Conservation (phyloP, 53 echinoderm and acorn worm genomes). For the Henricia sp. region DNA sequence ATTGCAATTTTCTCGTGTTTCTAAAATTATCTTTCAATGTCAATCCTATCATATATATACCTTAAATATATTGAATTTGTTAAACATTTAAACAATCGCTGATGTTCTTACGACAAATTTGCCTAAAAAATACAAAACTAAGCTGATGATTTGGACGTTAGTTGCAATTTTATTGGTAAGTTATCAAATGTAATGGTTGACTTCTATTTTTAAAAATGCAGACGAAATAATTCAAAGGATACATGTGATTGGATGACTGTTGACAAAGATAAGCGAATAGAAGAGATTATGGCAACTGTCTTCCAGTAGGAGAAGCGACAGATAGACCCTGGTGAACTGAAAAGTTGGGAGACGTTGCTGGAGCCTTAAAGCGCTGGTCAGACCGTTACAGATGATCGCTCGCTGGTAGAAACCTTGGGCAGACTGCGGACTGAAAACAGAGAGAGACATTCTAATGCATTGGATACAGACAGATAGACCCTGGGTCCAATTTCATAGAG, state of each 20-base stretch:
- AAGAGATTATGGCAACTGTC: conserved; percentile 97
- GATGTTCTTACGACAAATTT: no score
- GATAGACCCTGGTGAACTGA: conserved; percentile 84
- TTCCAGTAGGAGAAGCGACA: conserved; percentile 79
- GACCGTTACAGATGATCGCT: conserved; percentile 88
- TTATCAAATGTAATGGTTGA: not conserved
- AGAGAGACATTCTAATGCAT: not conserved
- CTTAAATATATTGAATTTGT: no score
- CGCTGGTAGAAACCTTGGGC: conserved; percentile 83
- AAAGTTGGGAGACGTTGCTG: conserved; percentile 92
- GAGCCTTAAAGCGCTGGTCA: conserved; percentile 90
- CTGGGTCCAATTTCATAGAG: no score
- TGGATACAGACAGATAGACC: not conserved
- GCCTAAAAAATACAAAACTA: no score
- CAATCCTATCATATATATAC: no score
- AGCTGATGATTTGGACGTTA: no score
- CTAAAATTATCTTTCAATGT: no score
- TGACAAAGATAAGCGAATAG: conserved; percentile 95
- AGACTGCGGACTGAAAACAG: conserved; percentile 68
- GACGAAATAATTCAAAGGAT: conserved; percentile 73
- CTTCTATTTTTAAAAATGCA: not conserved
- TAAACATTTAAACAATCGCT: no score
- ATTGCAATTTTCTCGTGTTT: no score
- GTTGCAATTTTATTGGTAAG: no score
- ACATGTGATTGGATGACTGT: conserved; percentile 95